Base-by-base conservation (phyloP, 2,113 vertebrate genomes). In the Phylloscopus trochiloides region DNA sequence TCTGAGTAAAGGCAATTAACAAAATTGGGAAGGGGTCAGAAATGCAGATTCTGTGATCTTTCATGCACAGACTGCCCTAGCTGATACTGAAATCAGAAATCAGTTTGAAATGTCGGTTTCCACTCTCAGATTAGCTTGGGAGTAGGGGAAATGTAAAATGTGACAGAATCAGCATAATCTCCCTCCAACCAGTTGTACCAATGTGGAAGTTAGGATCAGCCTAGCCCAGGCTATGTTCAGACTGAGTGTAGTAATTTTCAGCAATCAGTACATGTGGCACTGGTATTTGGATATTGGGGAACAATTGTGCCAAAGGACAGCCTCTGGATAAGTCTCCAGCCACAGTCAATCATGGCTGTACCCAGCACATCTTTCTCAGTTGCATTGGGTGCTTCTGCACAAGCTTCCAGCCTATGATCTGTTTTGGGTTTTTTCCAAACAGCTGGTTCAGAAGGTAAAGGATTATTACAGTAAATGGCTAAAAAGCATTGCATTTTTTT, bases 61-160 rank as follows among this genome's bases (percentile, higher is more conserved):
- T 10, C 13, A 38, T 18, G 2, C 29, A 65, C 22, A 74, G 13
- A 16, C 18, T 38, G 19, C 18, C 65, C 22, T 32, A 66, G 34
- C 7, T 83, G 47, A 80, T 22, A 13, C 6, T 22, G 48, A 76
- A 72, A 70, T 16, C 16, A 80, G 54, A 47, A 72, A 70, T 29
- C 14, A 26, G 0, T 73, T 34, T 10, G 10, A 52, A 52, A 52
- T 17, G 4, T 5, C 0, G 0, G 16, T 61, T 62, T 90, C 18
- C 18, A 13, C 50, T 79, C n/a, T 26, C 20, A 10, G 21, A 29
- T 24, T 12, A 38, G 17, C 12, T 86, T 6, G 10, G 17, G 34
- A 81, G 17, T 14, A 75, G 24, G 3, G 18, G 24, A 87, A 77
- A 74, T 7, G 5, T 40, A 48, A 92, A 70, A 42, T 24, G 3